These are phyloP conservation scores for Chymomyza fuscimana DNA, from an alignment of 2,888 invertebrate species.

Conservation along the genomic window DNA sequence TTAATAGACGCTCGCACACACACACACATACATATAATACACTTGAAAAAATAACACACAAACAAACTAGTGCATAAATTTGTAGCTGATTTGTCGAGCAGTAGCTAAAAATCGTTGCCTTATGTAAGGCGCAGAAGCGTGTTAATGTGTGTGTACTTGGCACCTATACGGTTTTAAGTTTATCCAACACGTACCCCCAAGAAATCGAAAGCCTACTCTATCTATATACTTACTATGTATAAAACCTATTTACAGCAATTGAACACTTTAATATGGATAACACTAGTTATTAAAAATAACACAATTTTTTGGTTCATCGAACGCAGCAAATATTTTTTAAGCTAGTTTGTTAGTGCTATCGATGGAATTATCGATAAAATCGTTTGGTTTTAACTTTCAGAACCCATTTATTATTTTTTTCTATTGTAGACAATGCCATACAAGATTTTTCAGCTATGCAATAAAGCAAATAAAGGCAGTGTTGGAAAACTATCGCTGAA, in stretches of 20 bases:
- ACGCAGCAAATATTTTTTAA: neutral
- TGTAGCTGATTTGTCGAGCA: slow-evolving; percentile 1
- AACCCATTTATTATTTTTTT: no score
- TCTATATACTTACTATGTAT: neutral
- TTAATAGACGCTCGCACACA: slow-evolving; percentile 1
- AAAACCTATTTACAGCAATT: neutral
- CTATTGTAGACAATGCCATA: no score
- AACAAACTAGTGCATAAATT: neutral
- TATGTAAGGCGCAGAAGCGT: neutral
- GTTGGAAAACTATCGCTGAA: no score
- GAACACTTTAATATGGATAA: neutral
- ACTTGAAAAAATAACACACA: neutral
- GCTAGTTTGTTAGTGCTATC: neutral
- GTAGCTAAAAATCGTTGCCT: neutral
- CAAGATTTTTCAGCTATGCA: no score
- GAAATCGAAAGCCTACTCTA: slow-evolving; percentile 79
- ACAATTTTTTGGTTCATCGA: neutral
- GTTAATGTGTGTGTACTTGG: slow-evolving; percentile 39
- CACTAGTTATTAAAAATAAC: neutral
- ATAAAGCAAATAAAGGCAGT: no score
- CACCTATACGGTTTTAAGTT: slow-evolving; percentile 18
- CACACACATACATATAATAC: neutral
- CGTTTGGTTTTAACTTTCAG: no score
- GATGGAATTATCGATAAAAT: neutral
- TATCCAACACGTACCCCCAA: slow-evolving; percentile 75